A percentile compares a stretch with the other conserved stretches of the same genome.
phyloP scores from a whole-genome alignment of 2,797 vertebrate genomes.

The Lutjanus argentimaculatus region DNA sequence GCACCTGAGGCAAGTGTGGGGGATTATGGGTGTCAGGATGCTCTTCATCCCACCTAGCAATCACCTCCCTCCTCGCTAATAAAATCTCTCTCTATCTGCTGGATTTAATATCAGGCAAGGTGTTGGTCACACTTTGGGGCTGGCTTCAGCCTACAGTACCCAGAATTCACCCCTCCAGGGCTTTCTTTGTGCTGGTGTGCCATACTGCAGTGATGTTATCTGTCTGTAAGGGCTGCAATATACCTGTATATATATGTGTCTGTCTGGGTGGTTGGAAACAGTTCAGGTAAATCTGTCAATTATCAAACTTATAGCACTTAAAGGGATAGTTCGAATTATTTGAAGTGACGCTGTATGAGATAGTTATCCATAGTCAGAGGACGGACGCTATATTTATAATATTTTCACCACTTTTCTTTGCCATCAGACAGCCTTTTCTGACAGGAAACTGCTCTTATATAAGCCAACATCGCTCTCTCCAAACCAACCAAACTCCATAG shows the following conservation, averaged over 20 bases:
- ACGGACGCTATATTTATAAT: too few species aligned
- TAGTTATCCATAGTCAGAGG: too few species aligned
- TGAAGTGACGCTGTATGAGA: too few species aligned
- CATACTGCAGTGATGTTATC: constrained; percentile 59
- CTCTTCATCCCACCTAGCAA: constrained; percentile 20
- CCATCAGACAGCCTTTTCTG: too few species aligned
- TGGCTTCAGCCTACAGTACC: constrained; percentile 56
- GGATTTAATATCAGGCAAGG: constrained; percentile 30
- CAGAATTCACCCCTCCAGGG: constrained; percentile 83
- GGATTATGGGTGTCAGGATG: constrained; percentile 32
- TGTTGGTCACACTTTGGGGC: constrained; percentile 81
- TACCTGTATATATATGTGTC: constrained; percentile 75
- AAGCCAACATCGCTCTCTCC: too few species aligned
- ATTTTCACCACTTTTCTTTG: too few species aligned
- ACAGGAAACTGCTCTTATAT: too few species aligned
- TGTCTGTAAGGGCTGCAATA: constrained; percentile 63
- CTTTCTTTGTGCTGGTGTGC: constrained; percentile 72
- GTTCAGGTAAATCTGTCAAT: background rate
- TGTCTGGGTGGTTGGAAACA: constrained; percentile 44
- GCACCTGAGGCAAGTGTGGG: constrained; percentile 61
- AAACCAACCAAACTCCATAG: too few species aligned
- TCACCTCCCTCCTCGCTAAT: constrained; percentile 15
- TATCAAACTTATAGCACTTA: background rate
- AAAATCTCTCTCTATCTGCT: constrained; percentile 31
- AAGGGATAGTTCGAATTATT: too few species aligned